Base-by-base conservation (phyloP, 2,797 vertebrate species). In the Sebastes minor region DNA sequence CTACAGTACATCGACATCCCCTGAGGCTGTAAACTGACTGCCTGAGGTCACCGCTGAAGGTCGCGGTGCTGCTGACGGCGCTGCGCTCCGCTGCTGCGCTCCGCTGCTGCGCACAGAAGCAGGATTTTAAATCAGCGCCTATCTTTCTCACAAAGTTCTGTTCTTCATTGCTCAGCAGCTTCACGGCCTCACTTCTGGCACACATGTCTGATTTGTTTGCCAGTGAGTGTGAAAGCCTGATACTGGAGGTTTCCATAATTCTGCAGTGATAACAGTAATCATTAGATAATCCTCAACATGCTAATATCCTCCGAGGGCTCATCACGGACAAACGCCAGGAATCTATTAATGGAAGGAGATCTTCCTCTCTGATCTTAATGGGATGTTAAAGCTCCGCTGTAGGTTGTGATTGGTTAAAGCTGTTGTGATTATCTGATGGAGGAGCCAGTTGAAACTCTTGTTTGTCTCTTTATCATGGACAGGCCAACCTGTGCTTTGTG, bases 401-500 rank as follows among this genome's bases (percentile, higher is more conserved):
- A 11, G 49, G 61, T 59, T 63, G 66, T 70, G 52, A 78, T 25
- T 64, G 69, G 65, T 65, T 86, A 78, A 83, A 75, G 49, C 69
- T 74, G 30, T 87, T 71, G 69, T 32, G 20, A 71, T 82, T 81
- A 80, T 89, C 71, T 83, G 76, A 74, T 76, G n/a, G 49, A 76
- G 4, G 32, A 70, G 23, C 27, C 12, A 4, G 25, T 14, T 82
- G 23, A 61, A 72, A 74, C 4, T 23, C 30, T 32, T 66, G 28
- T 88, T 65, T 73, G 42, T 46, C 16, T 46, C 27, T n/a, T 35
- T 8, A 16, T 71, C 63, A 11, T 2, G 2, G 22, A 32, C 94
- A 99, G 99, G 97, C 98, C 59, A 99, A 99, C 85, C 92, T 99
- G 85, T 99, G 99, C 84, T 99, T 99, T 42, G 99, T 99, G 75